A percentile compares a stretch with the other conserved stretches of the same genome.
These are phyloP conservation scores for Dasyurus viverrinus DNA, from an alignment of 2,113 vertebrate species.

Conservation along the genomic window DNA sequence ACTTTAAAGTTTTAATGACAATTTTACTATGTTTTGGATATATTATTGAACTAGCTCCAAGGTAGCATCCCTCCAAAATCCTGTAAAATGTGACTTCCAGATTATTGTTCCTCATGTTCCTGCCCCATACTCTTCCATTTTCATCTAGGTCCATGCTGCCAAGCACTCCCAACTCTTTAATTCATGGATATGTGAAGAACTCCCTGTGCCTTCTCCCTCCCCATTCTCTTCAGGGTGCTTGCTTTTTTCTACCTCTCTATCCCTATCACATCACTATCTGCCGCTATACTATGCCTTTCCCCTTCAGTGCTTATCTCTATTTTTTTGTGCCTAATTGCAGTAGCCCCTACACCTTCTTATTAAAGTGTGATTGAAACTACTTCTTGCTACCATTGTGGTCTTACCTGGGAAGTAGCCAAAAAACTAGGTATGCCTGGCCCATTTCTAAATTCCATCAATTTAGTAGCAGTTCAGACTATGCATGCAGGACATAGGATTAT, in stretches of 20 bases:
- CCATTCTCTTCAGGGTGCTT: neutral
- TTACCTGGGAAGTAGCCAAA: too few species aligned
- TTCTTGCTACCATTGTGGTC: neutral
- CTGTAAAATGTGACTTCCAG: neutral
- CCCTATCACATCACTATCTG: neutral
- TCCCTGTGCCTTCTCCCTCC: too few species aligned
- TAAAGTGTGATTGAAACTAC: constrained; percentile 6
- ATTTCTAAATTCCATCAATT: neutral
- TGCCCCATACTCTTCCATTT: neutral
- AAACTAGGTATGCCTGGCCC: too few species aligned
- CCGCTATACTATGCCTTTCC: neutral
- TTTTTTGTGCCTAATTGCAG: neutral
- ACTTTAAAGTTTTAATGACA: neutral
- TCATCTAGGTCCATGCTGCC: neutral
- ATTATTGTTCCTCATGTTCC: constrained; percentile 14
- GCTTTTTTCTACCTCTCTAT: neutral
- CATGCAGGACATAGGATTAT: constrained; percentile 13
- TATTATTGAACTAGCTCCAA: neutral
- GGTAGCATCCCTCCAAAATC: neutral
- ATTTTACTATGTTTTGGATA: neutral
- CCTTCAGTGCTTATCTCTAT: neutral
- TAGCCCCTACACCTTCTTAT: neutral
- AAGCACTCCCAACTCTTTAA: neutral
- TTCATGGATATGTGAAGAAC: neutral
- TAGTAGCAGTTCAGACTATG: constrained; percentile 2